phyloP scores from a whole-genome alignment of 2,113 vertebrate species.

The Mungos mungo region DNA sequence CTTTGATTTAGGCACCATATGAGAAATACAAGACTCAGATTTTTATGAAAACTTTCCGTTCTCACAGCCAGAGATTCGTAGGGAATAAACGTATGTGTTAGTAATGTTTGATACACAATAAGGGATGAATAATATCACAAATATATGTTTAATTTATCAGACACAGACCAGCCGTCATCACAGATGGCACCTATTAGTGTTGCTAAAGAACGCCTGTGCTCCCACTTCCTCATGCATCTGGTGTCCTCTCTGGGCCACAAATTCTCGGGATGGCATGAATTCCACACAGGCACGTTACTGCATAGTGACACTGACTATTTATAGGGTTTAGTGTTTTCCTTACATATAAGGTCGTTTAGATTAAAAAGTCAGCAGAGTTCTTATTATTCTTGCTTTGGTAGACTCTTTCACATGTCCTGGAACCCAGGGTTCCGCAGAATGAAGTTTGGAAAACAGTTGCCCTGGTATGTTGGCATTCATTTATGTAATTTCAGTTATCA shows the following conservation, averaged over 20 bases:
- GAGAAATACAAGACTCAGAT: not conserved
- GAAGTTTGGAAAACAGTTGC: not conserved
- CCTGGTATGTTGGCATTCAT: not conserved
- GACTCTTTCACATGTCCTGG: not conserved
- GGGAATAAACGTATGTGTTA: not conserved
- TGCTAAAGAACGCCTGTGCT: not conserved
- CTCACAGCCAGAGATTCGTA: not conserved
- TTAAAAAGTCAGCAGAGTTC: not conserved
- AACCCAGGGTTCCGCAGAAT: not conserved
- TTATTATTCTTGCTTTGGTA: not conserved
- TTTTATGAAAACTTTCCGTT: slow-evolving; percentile 46
- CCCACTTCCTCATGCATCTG: not conserved
- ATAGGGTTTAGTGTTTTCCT: not conserved
- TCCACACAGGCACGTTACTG: not conserved
- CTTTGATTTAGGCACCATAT: not conserved
- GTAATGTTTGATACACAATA: not conserved
- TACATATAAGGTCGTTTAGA: not conserved
- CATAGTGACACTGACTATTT: not conserved
- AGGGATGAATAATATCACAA: not conserved
- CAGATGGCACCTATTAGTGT: not conserved
- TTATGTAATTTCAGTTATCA: not conserved
- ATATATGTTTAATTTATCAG: not conserved
- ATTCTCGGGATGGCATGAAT: not conserved
- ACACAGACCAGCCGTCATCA: not conserved
- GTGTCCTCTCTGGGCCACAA: not conserved